Evolutionary conservation across 2,113 vertebrate genomes (phyloP).

Genomic region (Aphyosemion australe): DNA sequence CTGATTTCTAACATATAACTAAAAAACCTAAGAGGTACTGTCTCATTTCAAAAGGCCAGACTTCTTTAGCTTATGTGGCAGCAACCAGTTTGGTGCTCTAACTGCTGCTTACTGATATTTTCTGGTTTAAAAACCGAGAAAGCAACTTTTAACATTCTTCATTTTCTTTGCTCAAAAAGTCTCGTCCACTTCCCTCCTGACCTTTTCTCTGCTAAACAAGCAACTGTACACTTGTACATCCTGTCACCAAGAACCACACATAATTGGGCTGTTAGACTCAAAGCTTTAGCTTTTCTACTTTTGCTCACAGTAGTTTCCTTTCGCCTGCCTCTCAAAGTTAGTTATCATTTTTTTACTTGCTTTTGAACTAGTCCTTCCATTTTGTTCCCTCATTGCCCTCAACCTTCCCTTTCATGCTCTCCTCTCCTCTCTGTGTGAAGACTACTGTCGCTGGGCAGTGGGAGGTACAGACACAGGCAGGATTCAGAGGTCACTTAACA

Average conservation of each 20-base stretch:
- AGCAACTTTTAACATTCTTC: not conserved
- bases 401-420: constrained; percentile 46
- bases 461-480: constrained; percentile 39
- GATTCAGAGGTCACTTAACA: constrained; percentile 68
- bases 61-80: no score
- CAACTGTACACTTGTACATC: constrained; percentile 50
- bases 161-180: constrained; percentile 23
- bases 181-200: constrained; percentile 38
- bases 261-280: constrained; percentile 52
- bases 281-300: constrained; percentile 31
- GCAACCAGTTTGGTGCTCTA: no score
- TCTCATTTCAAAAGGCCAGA: no score
- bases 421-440: constrained; percentile 28
- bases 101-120: no score
- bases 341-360: constrained; percentile 35
- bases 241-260: constrained; percentile 40
- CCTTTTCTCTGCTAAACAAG: constrained; percentile 52
- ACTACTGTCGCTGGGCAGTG: constrained; percentile 42
- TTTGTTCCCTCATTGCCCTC: constrained; percentile 34
- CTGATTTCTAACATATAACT: no score
- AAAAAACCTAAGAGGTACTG: no score
- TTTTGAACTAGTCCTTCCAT: constrained; percentile 30
- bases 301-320: constrained; percentile 31
- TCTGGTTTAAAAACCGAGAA: not conserved
- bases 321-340: constrained; percentile 27